Conservation (phyloP, 1,140 invertebrate genomes). For the Penaeus indicus region DNA sequence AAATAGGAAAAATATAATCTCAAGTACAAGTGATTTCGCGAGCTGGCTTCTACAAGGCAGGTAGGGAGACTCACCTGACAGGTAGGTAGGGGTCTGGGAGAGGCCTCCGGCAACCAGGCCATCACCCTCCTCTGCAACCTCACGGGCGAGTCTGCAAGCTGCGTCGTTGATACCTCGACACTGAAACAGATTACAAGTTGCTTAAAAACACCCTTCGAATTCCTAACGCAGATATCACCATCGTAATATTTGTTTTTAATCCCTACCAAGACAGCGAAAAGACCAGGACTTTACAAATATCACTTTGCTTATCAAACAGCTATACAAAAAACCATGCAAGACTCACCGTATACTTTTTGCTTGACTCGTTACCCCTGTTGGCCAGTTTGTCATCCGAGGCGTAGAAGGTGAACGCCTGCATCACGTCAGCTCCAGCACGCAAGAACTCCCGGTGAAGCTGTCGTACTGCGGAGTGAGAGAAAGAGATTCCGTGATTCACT, state of each 20-base stretch:
- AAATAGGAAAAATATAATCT: too few relatives aligned
- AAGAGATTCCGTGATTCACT: slow-evolving; percentile 13
- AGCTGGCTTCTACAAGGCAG: background rate
- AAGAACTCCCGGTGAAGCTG: slow-evolving; percentile 71
- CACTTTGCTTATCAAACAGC: background rate
- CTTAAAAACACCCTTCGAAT: too few relatives aligned
- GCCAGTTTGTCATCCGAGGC: slow-evolving; percentile 71
- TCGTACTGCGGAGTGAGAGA: slow-evolving; percentile 67
- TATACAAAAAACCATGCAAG: background rate
- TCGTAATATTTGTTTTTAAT: too few relatives aligned
- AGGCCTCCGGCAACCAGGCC: slow-evolving; percentile 69
- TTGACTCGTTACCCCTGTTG: slow-evolving; percentile 70
- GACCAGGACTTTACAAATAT: too few relatives aligned
- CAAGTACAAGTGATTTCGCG: too few relatives aligned
- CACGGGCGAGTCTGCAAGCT: slow-evolving; percentile 69
- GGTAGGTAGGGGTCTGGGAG: slow-evolving; percentile 70
- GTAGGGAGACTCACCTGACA: slow-evolving; percentile 63
- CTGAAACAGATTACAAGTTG: slow-evolving; percentile 2
- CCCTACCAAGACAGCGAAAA: too few relatives aligned
- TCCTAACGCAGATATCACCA: too few relatives aligned
- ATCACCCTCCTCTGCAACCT: slow-evolving; percentile 70
- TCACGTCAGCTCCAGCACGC: slow-evolving; percentile 71
- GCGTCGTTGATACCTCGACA: slow-evolving; percentile 69
- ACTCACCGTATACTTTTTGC: slow-evolving; percentile 68
- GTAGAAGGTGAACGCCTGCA: slow-evolving; percentile 72